Evolutionary conservation across 1,140 invertebrate genomes (phyloP), one percentile per base, ranked within the genome.

Genomic region (Cydia amplana): DNA sequence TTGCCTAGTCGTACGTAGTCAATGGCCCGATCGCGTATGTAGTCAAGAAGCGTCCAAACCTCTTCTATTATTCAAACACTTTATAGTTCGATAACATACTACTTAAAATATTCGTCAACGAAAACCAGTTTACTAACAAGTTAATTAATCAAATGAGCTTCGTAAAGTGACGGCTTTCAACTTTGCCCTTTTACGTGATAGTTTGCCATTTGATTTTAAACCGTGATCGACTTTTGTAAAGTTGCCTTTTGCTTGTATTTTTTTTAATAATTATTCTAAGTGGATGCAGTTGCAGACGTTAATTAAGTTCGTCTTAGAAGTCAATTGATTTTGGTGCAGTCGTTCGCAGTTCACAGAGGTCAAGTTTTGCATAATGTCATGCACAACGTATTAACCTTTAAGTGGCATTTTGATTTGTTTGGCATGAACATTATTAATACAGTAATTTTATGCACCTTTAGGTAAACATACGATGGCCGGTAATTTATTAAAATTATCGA

Each of bases 91-190:
- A 55, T 16, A 55, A 55, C 51, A 18, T 9, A 55, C n/a, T 55
- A 55, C 51, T n/a, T 18, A 55, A 55, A 18, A n/a, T 60, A 60
- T 60, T 60, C 12, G 55, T 60, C n/a, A 60, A 60, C 18, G 9
- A 23, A 60, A 23, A 60, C 55, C 55, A 10, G 55, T 60, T 23
- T 23, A 9, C 20, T 60, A 23, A 23, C 55, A 60, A 23, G 55
- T 60, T 60, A 20, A 60, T 60, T 60, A 23, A 23, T 23, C 55
- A 60, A 60, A 60, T 60, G 55, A 60, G 55, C 18, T 60, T 60
- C 55, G 18, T 60, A 60, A 60, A 60, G 18, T 60, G 55, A 20
- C 20, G 20, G 18, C 55, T 23, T 60, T 23, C 55, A 23, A 60
- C 20, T 60, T 60, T 60, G 55, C 9, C 55, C 20, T n/a, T 60